A percentile compares a stretch with the other conserved stretches of the same genome.
Conservation (phyloP, 2,113 vertebrate species). For the Austrofundulus limnaeus region DNA sequence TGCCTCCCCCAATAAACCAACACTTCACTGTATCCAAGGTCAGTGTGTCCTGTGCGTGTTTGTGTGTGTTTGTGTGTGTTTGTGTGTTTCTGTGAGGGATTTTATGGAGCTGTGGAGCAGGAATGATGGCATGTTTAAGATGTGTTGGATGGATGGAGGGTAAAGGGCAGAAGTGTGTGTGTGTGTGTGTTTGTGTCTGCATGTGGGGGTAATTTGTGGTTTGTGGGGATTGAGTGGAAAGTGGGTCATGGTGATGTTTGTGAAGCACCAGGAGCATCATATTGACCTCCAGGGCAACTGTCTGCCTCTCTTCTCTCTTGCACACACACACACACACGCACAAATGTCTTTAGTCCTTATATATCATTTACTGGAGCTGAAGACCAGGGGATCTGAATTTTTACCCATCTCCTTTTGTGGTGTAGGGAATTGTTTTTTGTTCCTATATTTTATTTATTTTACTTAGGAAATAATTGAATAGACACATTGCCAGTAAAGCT, state of each 20-base stretch:
- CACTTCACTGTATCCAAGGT: constrained; percentile 62
- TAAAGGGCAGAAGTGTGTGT: constrained; percentile 31
- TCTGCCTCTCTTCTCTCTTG: constrained; percentile 51
- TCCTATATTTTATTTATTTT: constrained; percentile 15
- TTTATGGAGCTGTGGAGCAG: constrained; percentile 7
- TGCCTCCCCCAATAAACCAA: constrained; percentile 56
- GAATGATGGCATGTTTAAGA: constrained; percentile 46
- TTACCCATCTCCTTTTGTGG: constrained; percentile 23
- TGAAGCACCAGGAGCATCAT: constrained; percentile 69
- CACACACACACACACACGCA: constrained; percentile 12
- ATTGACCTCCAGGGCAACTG: constrained; percentile 70
- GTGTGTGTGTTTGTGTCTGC: background rate
- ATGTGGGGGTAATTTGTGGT: constrained; percentile 17
- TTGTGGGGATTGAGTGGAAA: constrained; percentile 47
- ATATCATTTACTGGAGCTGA: constrained; percentile 40
- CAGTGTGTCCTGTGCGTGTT: constrained; percentile 45
- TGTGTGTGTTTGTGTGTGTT: constrained; percentile 31
- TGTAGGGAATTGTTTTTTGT: constrained; percentile 18
- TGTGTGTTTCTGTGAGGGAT: constrained; percentile 24
- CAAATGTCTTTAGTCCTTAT: constrained; percentile 30
- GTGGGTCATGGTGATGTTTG: constrained; percentile 69
- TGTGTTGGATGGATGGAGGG: constrained; percentile 52
- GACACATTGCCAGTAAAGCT: background rate
- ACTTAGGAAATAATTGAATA: constrained; percentile 2
- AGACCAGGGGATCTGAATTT: constrained; percentile 32